Percentiles rank a stretch among this genome's conserved stretches.
Evolutionary conservation across 2,888 invertebrate species (phyloP).

Genomic region (Stenotaenia linearis): DNA sequence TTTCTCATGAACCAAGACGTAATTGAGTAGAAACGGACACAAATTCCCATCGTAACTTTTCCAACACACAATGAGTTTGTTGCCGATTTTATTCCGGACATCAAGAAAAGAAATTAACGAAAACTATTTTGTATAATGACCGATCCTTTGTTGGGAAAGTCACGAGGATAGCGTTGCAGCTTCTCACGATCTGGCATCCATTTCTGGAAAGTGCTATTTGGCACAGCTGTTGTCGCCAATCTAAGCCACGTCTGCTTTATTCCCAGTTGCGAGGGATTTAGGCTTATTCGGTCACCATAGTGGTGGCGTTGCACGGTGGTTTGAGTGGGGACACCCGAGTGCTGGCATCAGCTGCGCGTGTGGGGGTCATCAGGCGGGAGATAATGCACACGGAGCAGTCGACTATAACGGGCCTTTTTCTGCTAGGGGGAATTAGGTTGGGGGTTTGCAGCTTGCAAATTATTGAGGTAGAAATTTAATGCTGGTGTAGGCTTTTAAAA

Average conservation of each 20-base stretch:
- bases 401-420: not conserved
- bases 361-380: constrained; percentile 4
- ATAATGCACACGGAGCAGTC: not conserved
- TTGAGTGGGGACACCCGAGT: not conserved
- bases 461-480: not conserved
- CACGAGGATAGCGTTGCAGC: not conserved
- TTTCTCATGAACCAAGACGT: no score
- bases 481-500: not conserved
- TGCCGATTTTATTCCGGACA: no score
- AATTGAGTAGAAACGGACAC: no score
- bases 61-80: no score
- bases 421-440: not conserved
- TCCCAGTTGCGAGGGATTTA: constrained; percentile 5
- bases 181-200: not conserved
- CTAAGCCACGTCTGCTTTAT: not conserved
- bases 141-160: not conserved
- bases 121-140: no score
- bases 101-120: no score
- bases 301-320: not conserved
- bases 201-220: not conserved
- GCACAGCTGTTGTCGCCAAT: not conserved
- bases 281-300: not conserved
- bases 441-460: not conserved
- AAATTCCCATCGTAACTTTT: no score
- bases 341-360: not conserved